Evolutionary conservation across 2,888 invertebrate genomes (phyloP), one percentile per base, ranked within the genome.

Genomic region (Acronicta leporina): DNA sequence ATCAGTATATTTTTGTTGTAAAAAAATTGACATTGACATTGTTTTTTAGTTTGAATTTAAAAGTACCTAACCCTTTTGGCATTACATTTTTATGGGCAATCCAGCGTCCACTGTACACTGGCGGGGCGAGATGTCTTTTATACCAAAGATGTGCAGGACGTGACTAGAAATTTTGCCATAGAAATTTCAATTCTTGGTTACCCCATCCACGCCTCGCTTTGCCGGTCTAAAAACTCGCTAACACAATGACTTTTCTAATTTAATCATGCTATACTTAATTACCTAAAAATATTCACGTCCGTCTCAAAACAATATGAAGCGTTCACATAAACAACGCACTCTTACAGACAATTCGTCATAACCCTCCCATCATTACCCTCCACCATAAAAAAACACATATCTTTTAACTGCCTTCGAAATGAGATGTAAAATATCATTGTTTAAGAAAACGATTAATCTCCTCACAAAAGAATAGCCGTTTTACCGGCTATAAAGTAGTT

Each of bases 381-480:
- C 16, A 25, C 25, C 40, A 27, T 27, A 33, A 45, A 57, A n/a
- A 63, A 42, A 16, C 35, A 13, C 20, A 42, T 40, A 9, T 25
- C 7, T 48, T 47, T 44, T 67, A 9, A 43, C 16, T 42, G 42
- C 30, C 9, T 42, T 69, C 40, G 35, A 42, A 54, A 54, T 54
- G n/a, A 47, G 30, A 43, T 40, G 45, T 45, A 30, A 44, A 46
- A 40, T 48, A 38, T 27, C 11, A 60, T 35, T 44, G 51, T 47
- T 48, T 33, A 14, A 40, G 15, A 45, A 15, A 35, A 30, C 44
- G 13, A 63, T 53, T 38, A 42, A 13, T 44, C 20, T 30, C 35
- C 5, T 63, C 41, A 25, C 52, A 41, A 64, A 64, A 61, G 43
- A 30, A 20, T 20, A 48, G 62, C 30, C 15, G 30, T 52, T 61